phyloP scores from a whole-genome alignment of 2,113 vertebrate genomes.

The Neodontobutis hainanensis region DNA sequence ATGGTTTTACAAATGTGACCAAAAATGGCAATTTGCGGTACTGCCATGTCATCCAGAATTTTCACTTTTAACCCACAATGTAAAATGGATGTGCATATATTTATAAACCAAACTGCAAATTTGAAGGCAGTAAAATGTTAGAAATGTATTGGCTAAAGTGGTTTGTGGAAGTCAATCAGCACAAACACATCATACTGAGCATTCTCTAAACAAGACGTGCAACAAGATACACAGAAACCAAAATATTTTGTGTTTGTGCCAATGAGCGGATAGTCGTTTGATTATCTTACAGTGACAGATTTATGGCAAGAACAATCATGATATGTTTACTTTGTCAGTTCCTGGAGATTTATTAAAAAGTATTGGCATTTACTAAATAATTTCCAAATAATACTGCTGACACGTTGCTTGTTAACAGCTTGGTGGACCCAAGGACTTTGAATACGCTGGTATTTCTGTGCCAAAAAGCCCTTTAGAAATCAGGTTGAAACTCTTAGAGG shows the following conservation, averaged over 20 bases:
- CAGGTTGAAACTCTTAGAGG: conserved; percentile 38
- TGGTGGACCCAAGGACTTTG: neutral
- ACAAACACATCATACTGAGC: too few relatives aligned
- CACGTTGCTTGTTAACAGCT: neutral
- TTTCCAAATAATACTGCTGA: neutral
- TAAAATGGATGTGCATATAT: too few relatives aligned
- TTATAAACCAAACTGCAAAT: too few relatives aligned
- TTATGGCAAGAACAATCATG: conserved; percentile 3
- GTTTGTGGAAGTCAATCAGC: too few relatives aligned
- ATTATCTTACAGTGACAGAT: conserved; percentile 3
- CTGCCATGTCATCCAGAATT: neutral
- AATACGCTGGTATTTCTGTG: neutral
- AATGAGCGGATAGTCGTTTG: neutral
- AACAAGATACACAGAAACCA: neutral
- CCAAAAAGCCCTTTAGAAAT: conserved; percentile 7
- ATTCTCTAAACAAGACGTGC: too few relatives aligned
- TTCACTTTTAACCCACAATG: neutral
- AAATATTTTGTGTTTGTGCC: neutral
- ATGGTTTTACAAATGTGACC: neutral
- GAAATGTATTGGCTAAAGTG: too few relatives aligned
- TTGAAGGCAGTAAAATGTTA: too few relatives aligned
- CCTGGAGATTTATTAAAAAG: too few relatives aligned
- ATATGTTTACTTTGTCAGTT: neutral
- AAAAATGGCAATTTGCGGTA: neutral
- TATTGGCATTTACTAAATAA: neutral